Evolutionary conservation across 2,797 vertebrate species (phyloP).

Genomic region (Rhynchotus rufescens): DNA sequence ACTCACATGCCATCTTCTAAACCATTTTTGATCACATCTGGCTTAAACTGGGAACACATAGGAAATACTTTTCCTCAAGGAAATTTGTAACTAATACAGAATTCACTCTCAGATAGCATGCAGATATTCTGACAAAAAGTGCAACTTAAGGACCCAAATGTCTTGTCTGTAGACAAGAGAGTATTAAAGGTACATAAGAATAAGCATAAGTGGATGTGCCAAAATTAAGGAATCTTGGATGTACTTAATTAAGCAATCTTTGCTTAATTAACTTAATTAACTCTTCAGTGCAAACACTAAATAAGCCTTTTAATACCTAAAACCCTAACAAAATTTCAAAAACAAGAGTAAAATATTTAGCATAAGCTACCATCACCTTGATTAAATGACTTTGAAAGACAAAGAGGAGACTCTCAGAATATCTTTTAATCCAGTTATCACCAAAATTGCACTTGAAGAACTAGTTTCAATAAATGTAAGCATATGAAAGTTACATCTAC

Average conservation of each 20-base stretch:
- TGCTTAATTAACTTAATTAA: too few relatives aligned
- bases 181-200: accelerated
- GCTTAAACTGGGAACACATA: neutral
- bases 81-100: neutral
- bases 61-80: neutral
- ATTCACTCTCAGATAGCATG: neutral
- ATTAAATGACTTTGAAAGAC: neutral
- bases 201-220: neutral
- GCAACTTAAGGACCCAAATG: neutral
- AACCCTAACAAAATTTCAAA: neutral
- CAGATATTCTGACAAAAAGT: neutral
- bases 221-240: neutral
- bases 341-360: neutral
- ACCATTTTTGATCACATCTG: neutral
- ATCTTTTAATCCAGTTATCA: neutral
- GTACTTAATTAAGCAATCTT: neutral
- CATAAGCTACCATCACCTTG: neutral
- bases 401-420: neutral
- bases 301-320: neutral
- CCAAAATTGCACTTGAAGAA: neutral
- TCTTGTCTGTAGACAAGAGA: neutral
- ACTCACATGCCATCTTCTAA: neutral
- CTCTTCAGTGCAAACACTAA: neutral
- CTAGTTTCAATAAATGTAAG: neutral
- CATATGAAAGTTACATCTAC: neutral